Base-by-base conservation (phyloP, 2,888 invertebrate species). In the Cosmia trapezina region DNA sequence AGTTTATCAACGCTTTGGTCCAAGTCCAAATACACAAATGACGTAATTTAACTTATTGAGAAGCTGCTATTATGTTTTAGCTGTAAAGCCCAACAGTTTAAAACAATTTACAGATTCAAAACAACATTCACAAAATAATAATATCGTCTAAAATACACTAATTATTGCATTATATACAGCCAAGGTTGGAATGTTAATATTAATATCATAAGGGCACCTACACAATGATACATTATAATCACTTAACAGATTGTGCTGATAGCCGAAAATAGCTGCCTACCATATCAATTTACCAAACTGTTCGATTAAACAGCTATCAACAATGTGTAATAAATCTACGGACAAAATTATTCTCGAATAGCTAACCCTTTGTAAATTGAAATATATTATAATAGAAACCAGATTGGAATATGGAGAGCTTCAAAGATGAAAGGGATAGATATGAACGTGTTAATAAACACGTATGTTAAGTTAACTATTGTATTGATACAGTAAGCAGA, bases 171-270 rank as follows among this genome's bases (percentile, higher is more conserved):
- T 78, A 78, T 19, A 78, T 19, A 47, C 45, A 66, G 49, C 54
- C 81, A 80, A 84, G 85, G 83, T 69, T 84, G 63, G 47, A 66
- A 59, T 57, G 56, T 61, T 71, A 61, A 71, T 65, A 61, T 64
- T 72, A 28, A 28, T 28, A 83, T 61, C 53, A 6, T 78, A 64
- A 73, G 53, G 83, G 65, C 62, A 59, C 43, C 43, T 47, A 59
- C 78, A 80, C 54, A 81, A 17, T 53, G 53, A 28, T 2, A n/a
- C 33, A 53, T 53, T 56, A 45, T 41, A 51, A 61, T 75, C 75
- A 74, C 45, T 9, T n/a, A 19, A 45, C 49, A 28, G 61, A 80
- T 80, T 80, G 1, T 47, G 22, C 47, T 4, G 80, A 77, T 73
- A 77, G 8, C 57, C 62, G 7, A 66, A 73, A 66, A 66, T 57